A percentile compares a stretch with the other conserved stretches of the same genome.
Conservation (phyloP, 2,797 vertebrate species). For the Melanotaenia boesemani region DNA sequence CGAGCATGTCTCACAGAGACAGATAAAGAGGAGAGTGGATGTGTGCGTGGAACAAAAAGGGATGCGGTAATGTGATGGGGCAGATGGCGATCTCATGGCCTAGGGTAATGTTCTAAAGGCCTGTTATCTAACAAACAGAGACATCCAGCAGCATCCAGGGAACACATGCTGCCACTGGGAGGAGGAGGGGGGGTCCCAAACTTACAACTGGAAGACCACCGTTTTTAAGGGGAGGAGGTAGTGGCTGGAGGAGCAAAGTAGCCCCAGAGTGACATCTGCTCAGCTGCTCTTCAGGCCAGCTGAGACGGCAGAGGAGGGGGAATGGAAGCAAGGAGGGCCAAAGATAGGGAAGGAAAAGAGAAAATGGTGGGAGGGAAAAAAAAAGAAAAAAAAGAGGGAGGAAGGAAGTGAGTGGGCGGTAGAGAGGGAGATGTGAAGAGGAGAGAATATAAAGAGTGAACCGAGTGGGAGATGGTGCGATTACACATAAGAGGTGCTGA, state of each 20-base stretch:
- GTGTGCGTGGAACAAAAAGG: conserved; percentile 38
- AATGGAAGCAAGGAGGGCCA: conserved; percentile 22
- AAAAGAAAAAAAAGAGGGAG: conserved; percentile 12
- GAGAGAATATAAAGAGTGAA: conserved; percentile 76
- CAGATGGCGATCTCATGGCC: conserved; percentile 76
- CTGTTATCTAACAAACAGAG: conserved; percentile 73
- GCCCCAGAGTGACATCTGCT: conserved; percentile 44
- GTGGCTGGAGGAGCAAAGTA: conserved; percentile 18
- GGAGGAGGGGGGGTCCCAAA: conserved; percentile 1
- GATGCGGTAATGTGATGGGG: conserved; percentile 66
- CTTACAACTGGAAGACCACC: conserved; percentile 35
- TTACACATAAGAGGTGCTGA: conserved; percentile 78
- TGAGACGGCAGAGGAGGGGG: conserved; percentile 21
- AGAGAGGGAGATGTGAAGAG: conserved; percentile 75
- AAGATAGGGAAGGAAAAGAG: conserved; percentile 39
- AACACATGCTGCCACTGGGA: conserved; percentile 56
- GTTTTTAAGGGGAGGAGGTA: conserved; percentile 16
- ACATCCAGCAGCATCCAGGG: conserved; percentile 57
- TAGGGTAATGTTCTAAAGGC: conserved; percentile 69
- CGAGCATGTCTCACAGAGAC: conserved; percentile 37
- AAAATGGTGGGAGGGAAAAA: conserved; percentile 57
- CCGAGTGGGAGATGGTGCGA: conserved; percentile 78
- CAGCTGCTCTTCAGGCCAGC: conserved; percentile 53
- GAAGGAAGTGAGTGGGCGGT: conserved; percentile 62
- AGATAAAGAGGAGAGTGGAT: conserved; percentile 12